Conservation (phyloP, 2,888 invertebrate species). For the Dysmachus trigonus region DNA sequence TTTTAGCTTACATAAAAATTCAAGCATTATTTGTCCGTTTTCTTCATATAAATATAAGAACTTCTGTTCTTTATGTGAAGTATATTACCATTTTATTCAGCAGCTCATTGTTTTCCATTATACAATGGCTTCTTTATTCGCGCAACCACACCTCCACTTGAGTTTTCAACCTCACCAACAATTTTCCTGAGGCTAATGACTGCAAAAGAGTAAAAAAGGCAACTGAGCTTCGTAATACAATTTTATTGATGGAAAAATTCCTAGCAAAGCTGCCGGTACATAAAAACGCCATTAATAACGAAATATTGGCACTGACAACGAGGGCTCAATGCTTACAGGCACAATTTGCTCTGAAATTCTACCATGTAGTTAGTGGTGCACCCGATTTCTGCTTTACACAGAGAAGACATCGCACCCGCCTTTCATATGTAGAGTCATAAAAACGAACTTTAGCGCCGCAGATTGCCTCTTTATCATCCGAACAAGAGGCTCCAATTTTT, state of each 20-base stretch:
- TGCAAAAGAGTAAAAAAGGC: neutral
- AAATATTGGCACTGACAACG: neutral
- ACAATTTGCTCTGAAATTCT: neutral
- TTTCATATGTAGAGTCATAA: neutral
- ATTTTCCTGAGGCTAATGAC: neutral
- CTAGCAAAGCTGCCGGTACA: neutral
- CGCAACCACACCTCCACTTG: neutral
- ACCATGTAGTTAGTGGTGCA: neutral
- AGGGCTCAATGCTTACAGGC: neutral
- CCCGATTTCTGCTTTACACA: neutral
- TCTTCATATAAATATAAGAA: neutral
- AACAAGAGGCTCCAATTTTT: neutral
- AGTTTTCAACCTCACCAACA: neutral
- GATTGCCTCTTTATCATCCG: neutral
- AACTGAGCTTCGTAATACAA: neutral
- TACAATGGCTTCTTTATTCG: neutral
- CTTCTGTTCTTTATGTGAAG: neutral
- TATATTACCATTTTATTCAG: no score
- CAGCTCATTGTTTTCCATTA: neutral
- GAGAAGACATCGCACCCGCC: neutral
- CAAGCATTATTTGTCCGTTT: no score
- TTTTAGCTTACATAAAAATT: no score
- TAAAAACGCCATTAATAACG: neutral
- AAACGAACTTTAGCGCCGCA: neutral
- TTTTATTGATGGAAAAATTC: neutral